Percentiles rank a stretch among this genome's conserved stretches.
These are phyloP conservation scores for Drosophila azteca DNA, from an alignment of 1,140 invertebrate species.

Conservation along the genomic window DNA sequence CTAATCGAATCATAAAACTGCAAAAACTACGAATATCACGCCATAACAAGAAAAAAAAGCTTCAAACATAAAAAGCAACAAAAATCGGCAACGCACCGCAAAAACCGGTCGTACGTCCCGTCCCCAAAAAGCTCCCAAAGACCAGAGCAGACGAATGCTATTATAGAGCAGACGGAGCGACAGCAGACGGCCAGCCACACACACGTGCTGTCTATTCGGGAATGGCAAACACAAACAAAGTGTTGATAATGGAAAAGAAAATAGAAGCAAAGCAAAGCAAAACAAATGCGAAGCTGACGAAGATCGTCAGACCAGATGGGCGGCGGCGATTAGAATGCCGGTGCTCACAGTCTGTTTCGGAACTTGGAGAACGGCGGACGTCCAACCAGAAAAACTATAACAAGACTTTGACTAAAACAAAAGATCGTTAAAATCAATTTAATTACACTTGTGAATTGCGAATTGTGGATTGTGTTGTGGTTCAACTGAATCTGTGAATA, in stretches of 20 bases:
- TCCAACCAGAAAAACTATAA: slow-evolving; percentile 4
- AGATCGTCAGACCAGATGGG: slow-evolving; percentile 2
- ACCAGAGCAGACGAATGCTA: not conserved
- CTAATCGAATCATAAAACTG: slow-evolving; percentile 12
- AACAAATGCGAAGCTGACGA: slow-evolving; percentile 23
- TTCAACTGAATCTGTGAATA: slow-evolving; percentile 7
- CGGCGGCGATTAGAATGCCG: slow-evolving; percentile 6
- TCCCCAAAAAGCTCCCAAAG: slow-evolving; percentile 6
- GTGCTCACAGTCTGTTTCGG: slow-evolving; percentile 34
- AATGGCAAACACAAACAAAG: slow-evolving; percentile 18
- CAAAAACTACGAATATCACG: slow-evolving; percentile 35
- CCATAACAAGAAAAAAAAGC: slow-evolving; percentile 38
- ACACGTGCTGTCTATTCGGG: slow-evolving; percentile 35
- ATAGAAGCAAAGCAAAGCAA: slow-evolving; percentile 26
- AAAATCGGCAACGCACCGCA: no score
- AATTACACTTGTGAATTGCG: not conserved
- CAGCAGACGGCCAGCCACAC: slow-evolving; percentile 2
- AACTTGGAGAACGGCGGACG: slow-evolving; percentile 43
- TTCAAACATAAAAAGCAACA: slow-evolving; percentile 24
- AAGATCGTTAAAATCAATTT: not conserved
- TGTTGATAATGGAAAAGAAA: slow-evolving; percentile 20
- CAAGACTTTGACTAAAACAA: not conserved
- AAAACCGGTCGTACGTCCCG: not conserved
- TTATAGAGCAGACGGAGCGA: not conserved
- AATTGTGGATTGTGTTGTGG: no score